Percentiles rank a stretch among this genome's conserved stretches.
Conservation (phyloP, 2,888 invertebrate genomes). For the Agrypnus murinus region DNA sequence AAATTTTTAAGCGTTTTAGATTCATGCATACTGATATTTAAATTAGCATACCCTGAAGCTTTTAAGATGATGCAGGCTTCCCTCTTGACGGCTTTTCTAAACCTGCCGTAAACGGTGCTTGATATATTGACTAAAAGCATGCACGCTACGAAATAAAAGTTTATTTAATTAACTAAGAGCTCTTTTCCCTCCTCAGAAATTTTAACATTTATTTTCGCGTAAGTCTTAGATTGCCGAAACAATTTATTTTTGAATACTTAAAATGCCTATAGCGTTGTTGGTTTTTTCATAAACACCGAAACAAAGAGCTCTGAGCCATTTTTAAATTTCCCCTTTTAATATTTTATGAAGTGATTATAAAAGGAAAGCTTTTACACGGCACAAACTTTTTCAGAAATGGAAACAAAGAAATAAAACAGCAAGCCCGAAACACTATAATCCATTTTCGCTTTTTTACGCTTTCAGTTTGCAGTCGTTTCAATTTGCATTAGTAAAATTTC, state of each 20-base stretch:
- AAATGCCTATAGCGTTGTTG: slow-evolving; percentile 9
- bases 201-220: slow-evolving; percentile 9
- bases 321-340: slow-evolving; percentile 40
- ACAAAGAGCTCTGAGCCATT: slow-evolving; percentile 33
- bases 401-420: slow-evolving; percentile 61
- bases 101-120: slow-evolving; percentile 39
- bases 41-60: slow-evolving; percentile 55
- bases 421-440: slow-evolving; percentile 52
- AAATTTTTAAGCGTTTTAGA: slow-evolving; percentile 47
- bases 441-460: slow-evolving; percentile 57
- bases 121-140: slow-evolving; percentile 42
- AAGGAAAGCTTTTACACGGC: slow-evolving; percentile 41
- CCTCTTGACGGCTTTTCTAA: slow-evolving; percentile 41
- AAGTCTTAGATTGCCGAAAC: slow-evolving; percentile 12
- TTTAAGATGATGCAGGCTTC: slow-evolving; percentile 39
- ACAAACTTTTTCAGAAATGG: slow-evolving; percentile 38
- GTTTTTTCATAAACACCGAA: slow-evolving; percentile 21
- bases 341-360: slow-evolving; percentile 44
- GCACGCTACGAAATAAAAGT: slow-evolving; percentile 37
- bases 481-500: slow-evolving; percentile 63
- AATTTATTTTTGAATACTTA: slow-evolving; percentile 25
- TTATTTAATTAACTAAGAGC: slow-evolving; percentile 30
- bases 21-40: slow-evolving; percentile 55
- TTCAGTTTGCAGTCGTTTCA: slow-evolving; percentile 58
- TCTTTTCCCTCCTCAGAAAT: slow-evolving; percentile 12